phyloP scores from a whole-genome alignment of 2,113 vertebrate genomes.

The Anarhynchus alexandrinus region DNA sequence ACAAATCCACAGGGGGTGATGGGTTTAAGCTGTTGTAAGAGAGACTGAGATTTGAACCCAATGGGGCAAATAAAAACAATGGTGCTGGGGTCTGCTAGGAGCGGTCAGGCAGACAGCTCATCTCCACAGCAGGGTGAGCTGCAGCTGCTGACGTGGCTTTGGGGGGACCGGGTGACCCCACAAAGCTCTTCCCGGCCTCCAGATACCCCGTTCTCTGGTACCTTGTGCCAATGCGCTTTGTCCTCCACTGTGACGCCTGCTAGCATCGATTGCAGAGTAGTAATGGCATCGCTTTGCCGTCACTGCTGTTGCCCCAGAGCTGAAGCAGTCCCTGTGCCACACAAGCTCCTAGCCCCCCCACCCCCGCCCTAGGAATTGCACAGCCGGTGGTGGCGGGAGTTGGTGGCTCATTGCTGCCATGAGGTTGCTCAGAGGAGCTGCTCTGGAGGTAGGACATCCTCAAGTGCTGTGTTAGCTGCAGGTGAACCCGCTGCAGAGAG shows the following conservation, averaged over 20 bases:
- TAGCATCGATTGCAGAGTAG: fast-evolving
- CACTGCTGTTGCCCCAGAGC: neutral
- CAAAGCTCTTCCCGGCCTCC: neutral
- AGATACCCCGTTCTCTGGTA: neutral
- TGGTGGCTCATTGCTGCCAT: neutral
- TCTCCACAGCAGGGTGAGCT: neutral
- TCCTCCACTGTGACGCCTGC: fast-evolving
- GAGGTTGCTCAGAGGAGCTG: neutral
- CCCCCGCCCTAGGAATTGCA: neutral
- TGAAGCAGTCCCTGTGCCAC: neutral
- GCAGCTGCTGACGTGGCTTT: neutral
- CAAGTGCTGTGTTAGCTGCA: neutral
- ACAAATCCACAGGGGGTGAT: neutral
- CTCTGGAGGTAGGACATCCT: neutral
- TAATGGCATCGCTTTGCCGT: neutral
- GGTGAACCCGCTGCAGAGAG: fast-evolving
- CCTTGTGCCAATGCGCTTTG: neutral
- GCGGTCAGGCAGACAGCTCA: neutral
- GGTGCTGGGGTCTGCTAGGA: neutral
- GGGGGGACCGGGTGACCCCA: neutral
- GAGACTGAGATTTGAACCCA: neutral
- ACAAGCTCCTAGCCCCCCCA: neutral
- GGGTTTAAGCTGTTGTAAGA: neutral
- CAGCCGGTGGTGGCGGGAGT: fast-evolving
- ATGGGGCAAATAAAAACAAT: neutral